phyloP scores from a whole-genome alignment of 1,140 invertebrate genomes.

The Armadillidium nasatum region DNA sequence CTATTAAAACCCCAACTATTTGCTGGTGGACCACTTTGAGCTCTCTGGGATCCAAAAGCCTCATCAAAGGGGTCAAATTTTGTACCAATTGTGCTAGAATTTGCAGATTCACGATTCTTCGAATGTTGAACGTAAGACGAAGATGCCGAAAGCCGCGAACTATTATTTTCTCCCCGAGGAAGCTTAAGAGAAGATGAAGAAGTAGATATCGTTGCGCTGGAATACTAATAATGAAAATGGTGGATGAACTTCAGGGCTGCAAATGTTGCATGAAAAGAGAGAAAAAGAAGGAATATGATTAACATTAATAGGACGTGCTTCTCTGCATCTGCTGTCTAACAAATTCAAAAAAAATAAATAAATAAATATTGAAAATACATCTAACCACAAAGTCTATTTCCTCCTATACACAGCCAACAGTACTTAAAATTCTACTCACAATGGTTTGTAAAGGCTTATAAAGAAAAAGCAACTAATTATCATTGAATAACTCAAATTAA shows the following conservation, averaged over 20 bases:
- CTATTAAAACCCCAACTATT: slow-evolving; percentile 4
- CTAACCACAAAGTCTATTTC: too few relatives aligned
- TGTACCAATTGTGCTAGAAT: not conserved
- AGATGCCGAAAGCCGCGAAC: not conserved
- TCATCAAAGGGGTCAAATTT: slow-evolving; percentile 14
- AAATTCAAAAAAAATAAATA: too few relatives aligned
- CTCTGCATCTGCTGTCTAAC: slow-evolving; percentile 26
- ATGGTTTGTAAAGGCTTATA: too few relatives aligned
- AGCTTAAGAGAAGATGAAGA: slow-evolving; percentile 7
- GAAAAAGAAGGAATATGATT: slow-evolving; percentile 31
- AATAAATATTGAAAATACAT: too few relatives aligned
- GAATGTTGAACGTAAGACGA: not conserved
- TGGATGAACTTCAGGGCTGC: slow-evolving; percentile 41
- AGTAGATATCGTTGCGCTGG: slow-evolving; percentile 27
- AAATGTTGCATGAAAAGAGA: slow-evolving; percentile 19
- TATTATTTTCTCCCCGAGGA: slow-evolving; percentile 30
- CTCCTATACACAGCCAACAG: too few relatives aligned
- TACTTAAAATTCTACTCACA: too few relatives aligned
- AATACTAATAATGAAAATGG: slow-evolving; percentile 40
- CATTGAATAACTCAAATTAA: too few relatives aligned
- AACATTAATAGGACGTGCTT: slow-evolving; percentile 42
- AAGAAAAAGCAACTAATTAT: too few relatives aligned
- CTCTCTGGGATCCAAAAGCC: not conserved
- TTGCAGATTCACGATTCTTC: not conserved
- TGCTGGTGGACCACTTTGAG: not conserved